A percentile compares a stretch with the other conserved stretches of the same genome.
phyloP scores from a whole-genome alignment of 92 coral and sea anemone genomes.

The Blastomussa wellsi region DNA sequence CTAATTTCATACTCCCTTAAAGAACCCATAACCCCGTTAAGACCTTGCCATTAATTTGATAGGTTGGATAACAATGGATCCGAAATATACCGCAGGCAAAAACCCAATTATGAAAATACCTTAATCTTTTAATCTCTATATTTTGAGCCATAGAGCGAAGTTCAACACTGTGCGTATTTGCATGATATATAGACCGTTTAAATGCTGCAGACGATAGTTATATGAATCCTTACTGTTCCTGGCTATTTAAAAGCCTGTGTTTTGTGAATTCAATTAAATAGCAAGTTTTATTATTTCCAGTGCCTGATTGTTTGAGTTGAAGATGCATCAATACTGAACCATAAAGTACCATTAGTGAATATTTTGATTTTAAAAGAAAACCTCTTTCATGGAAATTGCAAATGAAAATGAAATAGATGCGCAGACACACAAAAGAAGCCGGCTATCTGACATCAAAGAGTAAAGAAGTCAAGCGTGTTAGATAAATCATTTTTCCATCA shows the following conservation, averaged over 20 bases:
- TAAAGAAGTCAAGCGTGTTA: neutral
- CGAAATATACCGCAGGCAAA: neutral
- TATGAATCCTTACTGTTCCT: neutral
- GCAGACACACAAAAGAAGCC: neutral
- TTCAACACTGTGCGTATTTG: neutral
- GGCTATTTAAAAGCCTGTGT: neutral
- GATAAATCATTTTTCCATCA: neutral
- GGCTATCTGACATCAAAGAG: too few relatives aligned
- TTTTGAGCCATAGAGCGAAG: neutral
- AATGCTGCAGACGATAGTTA: neutral
- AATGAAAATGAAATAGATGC: neutral
- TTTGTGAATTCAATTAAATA: neutral
- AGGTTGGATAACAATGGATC: neutral
- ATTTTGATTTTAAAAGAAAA: neutral
- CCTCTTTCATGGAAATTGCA: neutral
- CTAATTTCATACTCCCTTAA: neutral
- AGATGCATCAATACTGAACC: neutral
- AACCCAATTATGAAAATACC: neutral
- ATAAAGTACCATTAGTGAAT: neutral
- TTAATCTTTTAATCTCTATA: neutral
- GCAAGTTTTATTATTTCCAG: neutral
- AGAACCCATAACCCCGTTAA: constrained; percentile 20
- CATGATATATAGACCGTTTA: neutral
- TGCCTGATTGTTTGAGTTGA: neutral
- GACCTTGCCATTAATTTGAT: neutral